phyloP scores from a whole-genome alignment of 2,888 invertebrate genomes.

The Drosophila koepferae region DNA sequence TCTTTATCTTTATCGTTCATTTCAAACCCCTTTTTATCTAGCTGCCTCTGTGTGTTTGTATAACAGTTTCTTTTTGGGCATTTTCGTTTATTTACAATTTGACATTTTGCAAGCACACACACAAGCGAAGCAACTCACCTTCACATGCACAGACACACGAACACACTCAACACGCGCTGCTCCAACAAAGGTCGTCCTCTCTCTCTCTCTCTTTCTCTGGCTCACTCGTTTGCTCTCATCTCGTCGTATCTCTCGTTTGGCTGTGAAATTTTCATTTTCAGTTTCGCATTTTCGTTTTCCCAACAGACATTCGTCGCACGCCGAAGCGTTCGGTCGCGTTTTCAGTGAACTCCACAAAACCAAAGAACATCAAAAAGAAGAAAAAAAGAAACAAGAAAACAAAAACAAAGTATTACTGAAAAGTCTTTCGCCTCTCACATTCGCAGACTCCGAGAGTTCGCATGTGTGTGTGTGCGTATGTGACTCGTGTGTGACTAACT shows the following conservation, averaged over 20 bases:
- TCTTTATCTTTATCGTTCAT: background rate
- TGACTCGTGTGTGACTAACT: conserved; percentile 50
- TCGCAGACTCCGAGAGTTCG: conserved; percentile 43
- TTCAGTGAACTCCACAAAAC: conserved; percentile 24
- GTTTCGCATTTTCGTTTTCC: conserved; percentile 66
- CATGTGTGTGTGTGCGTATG: background rate
- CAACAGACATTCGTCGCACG: conserved; percentile 73
- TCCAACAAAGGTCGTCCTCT: conserved; percentile 53
- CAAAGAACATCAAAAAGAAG: background rate
- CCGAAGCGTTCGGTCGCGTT: conserved; percentile 71
- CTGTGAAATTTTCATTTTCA: conserved; percentile 65
- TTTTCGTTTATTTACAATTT: conserved; percentile 78
- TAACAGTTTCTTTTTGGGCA: conserved; percentile 63
- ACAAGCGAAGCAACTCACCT: conserved; percentile 64
- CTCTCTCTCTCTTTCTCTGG: conserved; percentile 17
- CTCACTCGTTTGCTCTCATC: conserved; percentile 29
- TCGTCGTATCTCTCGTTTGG: conserved; percentile 19
- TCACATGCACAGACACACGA: conserved; percentile 42
- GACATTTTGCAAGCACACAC: conserved; percentile 71
- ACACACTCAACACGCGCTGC: conserved; percentile 37
- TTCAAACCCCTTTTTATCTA: conserved; percentile 1
- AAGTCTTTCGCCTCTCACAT: conserved; percentile 29
- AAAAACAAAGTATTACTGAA: conserved; percentile 7
- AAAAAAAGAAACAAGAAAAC: conserved; percentile 1
- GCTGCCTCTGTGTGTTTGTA: conserved; percentile 50